A percentile compares a stretch with the other conserved stretches of the same genome.
These are phyloP conservation scores for Limenitis camilla DNA, from an alignment of 2,888 invertebrate genomes.

Conservation along the genomic window DNA sequence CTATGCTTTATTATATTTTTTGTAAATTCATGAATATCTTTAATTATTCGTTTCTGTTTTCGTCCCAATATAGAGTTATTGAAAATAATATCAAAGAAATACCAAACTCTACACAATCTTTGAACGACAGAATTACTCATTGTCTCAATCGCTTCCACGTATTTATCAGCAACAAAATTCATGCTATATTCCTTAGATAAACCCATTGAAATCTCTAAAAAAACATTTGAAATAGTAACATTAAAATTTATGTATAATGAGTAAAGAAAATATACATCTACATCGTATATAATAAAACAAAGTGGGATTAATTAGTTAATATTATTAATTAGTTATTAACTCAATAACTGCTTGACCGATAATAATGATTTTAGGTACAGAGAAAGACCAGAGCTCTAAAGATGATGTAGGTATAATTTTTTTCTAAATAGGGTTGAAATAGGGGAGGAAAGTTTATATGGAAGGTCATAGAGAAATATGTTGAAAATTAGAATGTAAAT, in stretches of 20 bases:
- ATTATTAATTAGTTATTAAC: no score
- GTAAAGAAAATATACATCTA: no score
- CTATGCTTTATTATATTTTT: background rate
- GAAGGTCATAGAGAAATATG: no score
- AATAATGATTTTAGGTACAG: no score
- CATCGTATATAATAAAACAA: no score
- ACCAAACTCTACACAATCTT: slow-evolving; percentile 7
- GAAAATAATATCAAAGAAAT: slow-evolving; percentile 3
- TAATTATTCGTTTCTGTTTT: background rate
- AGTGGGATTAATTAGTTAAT: no score
- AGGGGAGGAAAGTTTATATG: no score
- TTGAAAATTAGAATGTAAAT: no score
- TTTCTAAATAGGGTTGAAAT: no score
- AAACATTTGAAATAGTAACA: background rate
- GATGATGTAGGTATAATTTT: no score
- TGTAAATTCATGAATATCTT: slow-evolving; percentile 1
- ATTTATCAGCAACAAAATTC: background rate
- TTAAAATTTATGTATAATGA: background rate
- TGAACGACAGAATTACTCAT: background rate
- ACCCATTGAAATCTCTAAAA: slow-evolving; percentile 4
- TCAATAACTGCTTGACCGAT: no score
- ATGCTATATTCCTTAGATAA: background rate
- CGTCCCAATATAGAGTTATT: background rate
- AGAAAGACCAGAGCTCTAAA: no score
- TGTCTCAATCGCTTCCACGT: slow-evolving; percentile 1